Base-by-base conservation (phyloP, 2,888 invertebrate species). In the Myopa tessellatipennis region DNA sequence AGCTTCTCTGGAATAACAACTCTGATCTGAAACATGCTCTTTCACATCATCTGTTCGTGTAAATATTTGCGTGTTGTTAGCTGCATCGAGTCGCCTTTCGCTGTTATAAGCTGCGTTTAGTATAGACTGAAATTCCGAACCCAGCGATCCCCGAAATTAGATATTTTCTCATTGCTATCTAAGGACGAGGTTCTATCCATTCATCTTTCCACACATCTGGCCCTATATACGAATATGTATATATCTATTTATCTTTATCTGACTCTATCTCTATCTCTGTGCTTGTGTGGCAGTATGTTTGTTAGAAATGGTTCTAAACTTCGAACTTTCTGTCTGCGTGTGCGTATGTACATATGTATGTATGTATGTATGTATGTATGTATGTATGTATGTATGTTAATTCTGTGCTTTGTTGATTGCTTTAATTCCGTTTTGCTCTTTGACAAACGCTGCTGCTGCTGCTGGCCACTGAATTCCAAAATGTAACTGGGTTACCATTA, bases 81-180 rank as follows among this genome's bases (percentile, higher is more conserved):
- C 1, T 50, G 8, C 50, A 3, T 14, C 1, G 14, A 14, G 8
- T 8, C 3, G 50, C 10, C n/a, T 1, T 4, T 55, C 10, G 5
- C 55, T n/a, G 55, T 55, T 14, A 10, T 45, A 55, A 55, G 55
- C 55, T 55, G 4, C 26, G 2, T 26, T 1, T 26, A 1, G 26
- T 1, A 26, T n/a, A 16, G 10, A 55, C 55, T n/a, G 26, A 73
- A 73, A 73, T 61, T 61, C 38, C 45, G 40, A 63, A 63, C 40
- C 45, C 73, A 73, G 60, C 63, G 73, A 61, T 73, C 45, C 73
- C 61, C 45, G 63, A 73, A 73, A 73, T 73, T 73, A 63, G 70
- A 55, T 26, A 4, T 60, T 60, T 72, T 36, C 18, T n/a, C 38
- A 34, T 72, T 16, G n/a, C 7, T 16, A 16, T 60, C 8, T 1